These are phyloP conservation scores for Gymnarchus niloticus DNA, from an alignment of 2,113 vertebrate genomes.

Conservation along the genomic window DNA sequence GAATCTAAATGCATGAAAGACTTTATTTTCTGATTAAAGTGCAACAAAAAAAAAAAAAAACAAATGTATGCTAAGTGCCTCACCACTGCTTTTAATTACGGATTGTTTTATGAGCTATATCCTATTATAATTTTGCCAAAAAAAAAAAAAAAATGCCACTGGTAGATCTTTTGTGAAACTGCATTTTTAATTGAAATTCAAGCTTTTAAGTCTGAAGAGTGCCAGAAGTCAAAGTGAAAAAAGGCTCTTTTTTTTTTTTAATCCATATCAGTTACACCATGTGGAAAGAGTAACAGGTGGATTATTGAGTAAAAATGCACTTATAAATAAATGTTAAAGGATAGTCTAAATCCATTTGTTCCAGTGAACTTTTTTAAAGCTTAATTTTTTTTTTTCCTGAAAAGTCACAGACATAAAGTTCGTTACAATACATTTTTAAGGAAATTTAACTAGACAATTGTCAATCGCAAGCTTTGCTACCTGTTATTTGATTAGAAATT, in stretches of 20 bases:
- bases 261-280: constrained; percentile 60
- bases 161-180: constrained; percentile 48
- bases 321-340: constrained; percentile 46
- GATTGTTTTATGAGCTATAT: constrained; percentile 42
- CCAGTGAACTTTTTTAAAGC: constrained; percentile 52
- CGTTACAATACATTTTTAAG: too few species aligned
- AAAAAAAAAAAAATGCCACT: constrained; percentile 40
- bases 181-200: constrained; percentile 53
- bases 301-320: constrained; percentile 35
- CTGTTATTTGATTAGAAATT: too few species aligned
- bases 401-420: background rate
- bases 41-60: background rate
- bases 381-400: constrained; percentile 31
- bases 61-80: constrained; percentile 16
- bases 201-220: constrained; percentile 47
- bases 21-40: constrained; percentile 3
- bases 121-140: constrained; percentile 50
- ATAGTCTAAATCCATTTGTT: constrained; percentile 48
- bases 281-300: constrained; percentile 62
- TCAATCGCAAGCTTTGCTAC: too few species aligned
- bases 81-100: constrained; percentile 40
- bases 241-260: constrained; percentile 58
- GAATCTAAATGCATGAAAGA: background rate
- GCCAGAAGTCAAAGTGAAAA: constrained; percentile 60
- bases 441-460: background rate